A percentile compares a stretch with the other conserved stretches of the same genome.
Conservation (phyloP, 2,888 invertebrate species). For the Heliconius ethilla region DNA sequence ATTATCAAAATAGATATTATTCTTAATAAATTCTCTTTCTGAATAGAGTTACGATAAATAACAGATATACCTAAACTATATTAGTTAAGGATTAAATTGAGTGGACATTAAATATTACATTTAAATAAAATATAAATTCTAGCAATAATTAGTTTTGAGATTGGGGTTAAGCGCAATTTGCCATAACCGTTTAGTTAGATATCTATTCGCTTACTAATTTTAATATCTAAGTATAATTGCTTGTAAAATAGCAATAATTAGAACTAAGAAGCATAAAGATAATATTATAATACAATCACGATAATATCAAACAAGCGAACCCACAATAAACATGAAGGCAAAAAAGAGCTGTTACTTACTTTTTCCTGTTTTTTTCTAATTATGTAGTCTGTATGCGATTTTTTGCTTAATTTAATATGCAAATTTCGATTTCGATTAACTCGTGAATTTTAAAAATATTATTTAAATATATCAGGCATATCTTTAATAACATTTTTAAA, state of each 20-base stretch:
- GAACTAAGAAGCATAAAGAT: not conserved
- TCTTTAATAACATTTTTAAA: not conserved
- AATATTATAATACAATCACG: not conserved
- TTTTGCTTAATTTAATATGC: constrained; percentile 15
- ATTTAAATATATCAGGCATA: not conserved
- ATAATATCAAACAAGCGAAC: not conserved
- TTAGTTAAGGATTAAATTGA: too few relatives aligned
- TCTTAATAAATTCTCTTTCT: not conserved
- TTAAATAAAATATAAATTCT: not conserved
- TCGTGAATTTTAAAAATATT: not conserved
- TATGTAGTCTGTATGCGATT: not conserved
- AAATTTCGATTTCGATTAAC: not conserved
- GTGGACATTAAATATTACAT: too few relatives aligned
- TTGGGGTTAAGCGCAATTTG: not conserved
- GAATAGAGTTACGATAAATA: not conserved
- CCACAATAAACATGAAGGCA: not conserved
- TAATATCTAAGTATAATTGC: constrained; percentile 4
- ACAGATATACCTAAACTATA: not conserved
- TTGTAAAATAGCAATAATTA: not conserved
- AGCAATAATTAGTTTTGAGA: not conserved
- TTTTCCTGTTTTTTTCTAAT: constrained; percentile 15
- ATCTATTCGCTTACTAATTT: not conserved
- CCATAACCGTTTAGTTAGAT: not conserved
- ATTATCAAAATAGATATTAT: too few relatives aligned
- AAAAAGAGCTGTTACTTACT: constrained; percentile 1